Evolutionary conservation across 2,888 invertebrate species (phyloP).

Genomic region (Nemurella pictetii): DNA sequence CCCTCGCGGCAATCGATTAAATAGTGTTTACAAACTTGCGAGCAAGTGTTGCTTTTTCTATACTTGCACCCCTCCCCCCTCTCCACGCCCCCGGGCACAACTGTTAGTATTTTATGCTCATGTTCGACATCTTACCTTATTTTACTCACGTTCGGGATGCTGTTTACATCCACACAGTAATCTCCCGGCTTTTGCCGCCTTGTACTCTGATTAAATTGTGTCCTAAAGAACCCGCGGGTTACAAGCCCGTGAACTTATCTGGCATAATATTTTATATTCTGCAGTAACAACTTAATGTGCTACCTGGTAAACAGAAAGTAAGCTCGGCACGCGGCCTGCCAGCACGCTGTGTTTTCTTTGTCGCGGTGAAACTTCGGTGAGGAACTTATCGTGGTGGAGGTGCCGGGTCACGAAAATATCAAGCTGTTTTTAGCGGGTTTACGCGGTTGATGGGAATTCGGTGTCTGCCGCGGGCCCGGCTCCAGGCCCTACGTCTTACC

Average conservation of each 20-base stretch:
- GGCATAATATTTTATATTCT: not conserved
- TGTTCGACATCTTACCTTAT: not conserved
- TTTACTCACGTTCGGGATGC: not conserved
- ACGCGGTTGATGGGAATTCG: no score
- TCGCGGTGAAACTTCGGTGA: not conserved
- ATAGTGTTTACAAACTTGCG: not conserved
- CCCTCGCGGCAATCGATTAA: not conserved
- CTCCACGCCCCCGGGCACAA: no score
- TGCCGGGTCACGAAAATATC: no score
- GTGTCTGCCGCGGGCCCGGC: no score
- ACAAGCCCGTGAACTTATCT: not conserved
- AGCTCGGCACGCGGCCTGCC: not conserved
- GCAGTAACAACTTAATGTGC: not conserved
- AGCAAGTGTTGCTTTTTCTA: not conserved
- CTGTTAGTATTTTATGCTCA: not conserved
- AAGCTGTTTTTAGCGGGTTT: no score
- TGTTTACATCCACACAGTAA: not conserved
- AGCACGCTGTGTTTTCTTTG: not conserved
- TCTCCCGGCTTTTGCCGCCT: not conserved
- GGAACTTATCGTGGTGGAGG: not conserved
- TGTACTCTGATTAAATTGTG: not conserved
- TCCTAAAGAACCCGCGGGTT: not conserved
- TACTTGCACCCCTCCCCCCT: no score
- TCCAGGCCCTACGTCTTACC: no score
- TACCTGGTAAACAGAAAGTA: not conserved